Conservation (phyloP, 2,113 vertebrate species). For the Ancistrus triradiatus region DNA sequence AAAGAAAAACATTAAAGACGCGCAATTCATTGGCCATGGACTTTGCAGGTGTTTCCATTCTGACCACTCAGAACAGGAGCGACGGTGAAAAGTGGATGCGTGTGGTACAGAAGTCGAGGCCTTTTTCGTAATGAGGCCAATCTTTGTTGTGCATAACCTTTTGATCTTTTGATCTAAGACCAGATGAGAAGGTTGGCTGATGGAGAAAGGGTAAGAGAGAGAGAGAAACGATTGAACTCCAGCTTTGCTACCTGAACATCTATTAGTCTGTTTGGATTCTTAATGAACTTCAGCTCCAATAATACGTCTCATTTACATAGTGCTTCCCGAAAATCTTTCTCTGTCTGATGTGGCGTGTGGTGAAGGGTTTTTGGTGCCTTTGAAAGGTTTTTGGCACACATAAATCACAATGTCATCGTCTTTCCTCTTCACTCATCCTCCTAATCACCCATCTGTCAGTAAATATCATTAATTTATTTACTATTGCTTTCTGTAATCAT, state of each 20-base stretch:
- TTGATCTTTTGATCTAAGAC: constrained; percentile 64
- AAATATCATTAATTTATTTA: no score
- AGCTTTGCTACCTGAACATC: neutral
- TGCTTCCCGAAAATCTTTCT: constrained; percentile 21
- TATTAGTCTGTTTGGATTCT: constrained; percentile 54
- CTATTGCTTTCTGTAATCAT: no score
- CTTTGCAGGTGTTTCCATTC: constrained; percentile 61
- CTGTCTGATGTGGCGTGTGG: constrained; percentile 62
- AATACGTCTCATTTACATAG: constrained; percentile 56
- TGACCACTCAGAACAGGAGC: neutral
- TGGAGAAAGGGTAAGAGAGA: constrained; percentile 22
- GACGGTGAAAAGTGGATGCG: neutral
- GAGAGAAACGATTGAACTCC: constrained; percentile 10
- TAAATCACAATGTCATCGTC: no score
- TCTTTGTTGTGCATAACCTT: constrained; percentile 67
- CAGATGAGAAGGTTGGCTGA: constrained; percentile 26
- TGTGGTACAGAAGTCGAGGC: constrained; percentile 19
- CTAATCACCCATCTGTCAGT: no score
- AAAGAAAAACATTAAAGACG: constrained; percentile 65
- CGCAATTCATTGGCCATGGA: constrained; percentile 31
- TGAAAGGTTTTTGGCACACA: constrained; percentile 64
- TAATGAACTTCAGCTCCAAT: constrained; percentile 63
- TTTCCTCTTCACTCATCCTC: no score
- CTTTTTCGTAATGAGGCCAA: constrained; percentile 44
- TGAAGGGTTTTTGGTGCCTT: constrained; percentile 55